Evolutionary conservation across 2,113 vertebrate genomes (phyloP).

Genomic region (Neodontobutis hainanensis): DNA sequence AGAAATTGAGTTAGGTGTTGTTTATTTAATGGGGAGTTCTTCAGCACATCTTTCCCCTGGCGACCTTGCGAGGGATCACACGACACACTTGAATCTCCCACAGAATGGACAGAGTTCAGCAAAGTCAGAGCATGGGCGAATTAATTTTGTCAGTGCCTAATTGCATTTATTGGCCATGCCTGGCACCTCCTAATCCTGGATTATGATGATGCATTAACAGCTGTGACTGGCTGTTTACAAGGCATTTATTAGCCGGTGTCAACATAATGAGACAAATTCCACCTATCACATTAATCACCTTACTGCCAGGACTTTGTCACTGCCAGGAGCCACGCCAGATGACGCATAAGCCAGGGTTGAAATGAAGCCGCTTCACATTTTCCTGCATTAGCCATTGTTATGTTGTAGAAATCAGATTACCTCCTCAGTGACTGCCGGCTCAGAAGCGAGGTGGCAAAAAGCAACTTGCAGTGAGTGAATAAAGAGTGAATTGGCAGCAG

Average conservation of each 20-base stretch:
- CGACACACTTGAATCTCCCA: slow-evolving; percentile 39
- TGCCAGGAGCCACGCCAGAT: slow-evolving; percentile 52
- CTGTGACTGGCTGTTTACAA: slow-evolving; percentile 82
- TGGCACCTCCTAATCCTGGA: slow-evolving; percentile 81
- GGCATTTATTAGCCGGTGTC: slow-evolving; percentile 81
- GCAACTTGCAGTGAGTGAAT: slow-evolving; percentile 49
- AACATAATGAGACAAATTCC: slow-evolving; percentile 81
- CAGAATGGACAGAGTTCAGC: slow-evolving; percentile 49
- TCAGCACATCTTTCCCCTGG: slow-evolving; percentile 12
- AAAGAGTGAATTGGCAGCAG: slow-evolving; percentile 29
- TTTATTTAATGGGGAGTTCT: slow-evolving; percentile 40
- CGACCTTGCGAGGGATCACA: slow-evolving; percentile 28
- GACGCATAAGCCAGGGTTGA: slow-evolving; percentile 44
- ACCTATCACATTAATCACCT: slow-evolving; percentile 81
- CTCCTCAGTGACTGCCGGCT: slow-evolving; percentile 52
- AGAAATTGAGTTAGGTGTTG: slow-evolving; percentile 39
- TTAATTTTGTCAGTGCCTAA: slow-evolving; percentile 78
- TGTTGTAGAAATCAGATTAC: slow-evolving; percentile 50
- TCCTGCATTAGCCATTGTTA: slow-evolving; percentile 55
- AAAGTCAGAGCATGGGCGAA: slow-evolving; percentile 67
- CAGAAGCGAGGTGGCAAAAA: slow-evolving; percentile 23
- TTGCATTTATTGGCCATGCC: slow-evolving; percentile 82
- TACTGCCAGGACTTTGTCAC: slow-evolving; percentile 70
- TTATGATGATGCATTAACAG: slow-evolving; percentile 85
- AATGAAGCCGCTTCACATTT: slow-evolving; percentile 45